A percentile compares a stretch with the other conserved stretches of the same genome.
These are phyloP conservation scores for Pteruthius melanotis DNA, from an alignment of 2,113 vertebrate genomes.

Conservation along the genomic window DNA sequence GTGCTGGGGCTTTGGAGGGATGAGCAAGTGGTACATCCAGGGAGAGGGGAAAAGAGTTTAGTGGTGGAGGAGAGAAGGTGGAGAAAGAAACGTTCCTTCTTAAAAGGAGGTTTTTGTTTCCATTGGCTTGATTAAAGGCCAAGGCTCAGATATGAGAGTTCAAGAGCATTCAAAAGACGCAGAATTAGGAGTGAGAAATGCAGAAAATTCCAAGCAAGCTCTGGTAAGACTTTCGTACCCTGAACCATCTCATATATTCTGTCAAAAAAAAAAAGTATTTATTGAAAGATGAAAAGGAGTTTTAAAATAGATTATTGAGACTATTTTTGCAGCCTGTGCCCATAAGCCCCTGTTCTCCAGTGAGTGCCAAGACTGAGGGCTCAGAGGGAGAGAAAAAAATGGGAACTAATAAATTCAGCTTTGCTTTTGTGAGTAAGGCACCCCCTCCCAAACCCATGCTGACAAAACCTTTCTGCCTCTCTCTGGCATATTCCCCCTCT, in stretches of 20 bases:
- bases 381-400: neutral
- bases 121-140: neutral
- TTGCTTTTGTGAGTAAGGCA: neutral
- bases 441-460: neutral
- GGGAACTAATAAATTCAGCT: constrained; percentile 11
- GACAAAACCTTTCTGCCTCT: constrained; percentile 39
- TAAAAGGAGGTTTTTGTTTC: neutral
- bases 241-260: neutral
- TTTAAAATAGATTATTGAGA: constrained; percentile 15
- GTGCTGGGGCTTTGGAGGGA: neutral
- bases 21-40: neutral
- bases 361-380: neutral
- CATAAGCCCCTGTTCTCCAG: neutral
- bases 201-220: neutral
- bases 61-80: neutral
- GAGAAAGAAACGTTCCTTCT: neutral
- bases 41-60: neutral
- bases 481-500: neutral
- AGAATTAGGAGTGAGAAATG: neutral
- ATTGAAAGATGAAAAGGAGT: neutral
- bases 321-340: constrained; percentile 4
- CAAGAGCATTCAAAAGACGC: neutral
- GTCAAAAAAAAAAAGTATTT: neutral
- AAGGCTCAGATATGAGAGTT: neutral
- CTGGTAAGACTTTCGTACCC: neutral